phyloP scores from a whole-genome alignment of 2,113 vertebrate genomes.

The Gila orcuttii region DNA sequence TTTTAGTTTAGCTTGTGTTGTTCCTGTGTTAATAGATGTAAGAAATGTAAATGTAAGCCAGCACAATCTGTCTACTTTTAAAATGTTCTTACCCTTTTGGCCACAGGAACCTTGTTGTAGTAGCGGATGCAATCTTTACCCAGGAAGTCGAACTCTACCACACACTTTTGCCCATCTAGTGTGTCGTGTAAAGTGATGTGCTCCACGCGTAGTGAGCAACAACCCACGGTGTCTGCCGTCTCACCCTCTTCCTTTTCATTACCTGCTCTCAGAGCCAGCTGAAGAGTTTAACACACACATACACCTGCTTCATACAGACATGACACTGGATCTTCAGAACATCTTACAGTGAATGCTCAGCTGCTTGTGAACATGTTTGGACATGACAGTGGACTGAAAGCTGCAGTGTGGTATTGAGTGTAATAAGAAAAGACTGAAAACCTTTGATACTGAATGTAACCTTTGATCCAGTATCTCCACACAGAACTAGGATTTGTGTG shows the following conservation, averaged over 20 bases:
- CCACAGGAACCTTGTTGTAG: conserved; percentile 76
- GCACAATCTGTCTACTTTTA: not conserved
- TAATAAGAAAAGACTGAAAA: not conserved
- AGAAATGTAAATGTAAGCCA: not conserved
- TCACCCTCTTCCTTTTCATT: conserved; percentile 82
- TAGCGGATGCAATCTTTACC: conserved; percentile 81
- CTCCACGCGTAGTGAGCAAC: conserved; percentile 80
- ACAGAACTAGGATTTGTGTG: not conserved
- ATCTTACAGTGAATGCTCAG: not conserved
- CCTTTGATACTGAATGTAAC: not conserved
- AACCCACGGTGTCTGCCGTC: conserved; percentile 78
- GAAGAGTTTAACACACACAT: conserved; percentile 35
- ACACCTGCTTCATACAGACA: not conserved
- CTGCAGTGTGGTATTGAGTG: not conserved
- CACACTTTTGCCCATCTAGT: conserved; percentile 65
- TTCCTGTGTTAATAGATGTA: not conserved
- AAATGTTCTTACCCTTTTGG: conserved; percentile 70
- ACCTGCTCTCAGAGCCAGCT: conserved; percentile 80
- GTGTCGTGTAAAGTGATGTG: conserved; percentile 75
- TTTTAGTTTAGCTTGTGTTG: too few species aligned
- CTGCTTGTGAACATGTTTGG: not conserved
- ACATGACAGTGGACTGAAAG: not conserved
- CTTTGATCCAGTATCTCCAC: not conserved
- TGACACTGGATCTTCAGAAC: not conserved
- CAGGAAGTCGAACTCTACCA: conserved; percentile 81